phyloP scores from a whole-genome alignment of 1,140 invertebrate species.

The Spodoptera litura region DNA sequence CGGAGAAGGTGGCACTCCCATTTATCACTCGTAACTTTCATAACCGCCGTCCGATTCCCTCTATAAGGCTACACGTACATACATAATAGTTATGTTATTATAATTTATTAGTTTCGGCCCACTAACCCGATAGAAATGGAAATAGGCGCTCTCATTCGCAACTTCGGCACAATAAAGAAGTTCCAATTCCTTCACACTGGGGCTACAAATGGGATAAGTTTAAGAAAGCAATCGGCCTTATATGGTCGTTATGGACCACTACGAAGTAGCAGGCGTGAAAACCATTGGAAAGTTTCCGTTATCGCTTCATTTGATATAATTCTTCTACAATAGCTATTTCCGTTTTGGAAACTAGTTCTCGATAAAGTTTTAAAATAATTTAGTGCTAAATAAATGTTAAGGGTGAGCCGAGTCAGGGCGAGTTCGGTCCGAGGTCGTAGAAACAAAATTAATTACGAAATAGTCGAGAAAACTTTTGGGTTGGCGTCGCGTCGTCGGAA shows the following conservation, averaged over 20 bases:
- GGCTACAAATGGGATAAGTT: conserved; percentile 82
- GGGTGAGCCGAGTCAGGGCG: conserved; percentile 46
- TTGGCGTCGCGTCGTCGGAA: conserved; percentile 62
- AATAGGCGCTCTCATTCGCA: conserved; percentile 76
- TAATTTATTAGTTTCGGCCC: conserved; percentile 70
- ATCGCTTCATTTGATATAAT: conserved; percentile 75
- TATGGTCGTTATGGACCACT: conserved; percentile 82
- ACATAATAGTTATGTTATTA: conserved; percentile 47
- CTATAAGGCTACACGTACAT: conserved; percentile 53
- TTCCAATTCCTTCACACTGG: conserved; percentile 73
- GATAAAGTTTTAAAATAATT: conserved; percentile 52
- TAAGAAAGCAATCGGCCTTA: conserved; percentile 84
- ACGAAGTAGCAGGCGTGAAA: conserved; percentile 75
- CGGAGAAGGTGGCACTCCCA: conserved; percentile 54
- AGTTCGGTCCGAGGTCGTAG: conserved; percentile 53
- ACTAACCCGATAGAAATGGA: conserved; percentile 80
- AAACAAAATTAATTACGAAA: conserved; percentile 78
- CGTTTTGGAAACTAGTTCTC: conserved; percentile 49
- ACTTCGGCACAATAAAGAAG: conserved; percentile 82
- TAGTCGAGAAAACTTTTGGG: conserved; percentile 74
- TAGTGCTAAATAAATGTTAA: conserved; percentile 55
- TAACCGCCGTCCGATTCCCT: conserved; percentile 58
- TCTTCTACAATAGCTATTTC: conserved; percentile 59
- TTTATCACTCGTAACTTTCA: conserved; percentile 66
- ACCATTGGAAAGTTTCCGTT: conserved; percentile 79